Evolutionary conservation across 64 coral and sea anemone genomes (phyloP), one percentile per base, ranked within the genome.

Genomic region (Astreopora myriophthalma): DNA sequence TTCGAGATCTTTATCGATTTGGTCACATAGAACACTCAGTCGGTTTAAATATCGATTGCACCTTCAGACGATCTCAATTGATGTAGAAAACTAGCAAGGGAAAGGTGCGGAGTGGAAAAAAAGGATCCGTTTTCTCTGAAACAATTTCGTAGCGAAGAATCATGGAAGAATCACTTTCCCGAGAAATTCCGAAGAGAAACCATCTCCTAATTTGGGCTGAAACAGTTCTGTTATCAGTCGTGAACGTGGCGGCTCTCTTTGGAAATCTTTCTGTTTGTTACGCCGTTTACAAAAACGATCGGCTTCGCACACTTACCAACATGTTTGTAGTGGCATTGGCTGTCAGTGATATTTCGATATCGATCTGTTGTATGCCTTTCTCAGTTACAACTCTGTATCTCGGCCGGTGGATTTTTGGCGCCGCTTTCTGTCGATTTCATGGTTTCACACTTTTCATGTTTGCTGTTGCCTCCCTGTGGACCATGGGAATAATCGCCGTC

Each of bases 271-370:
- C 72, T 55, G 85, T 87, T 71, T 87, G 85, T 34, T 87, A 69
- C 38, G 85, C 85, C 0, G 49, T 87, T 12, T 87, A 51, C 36
- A 87, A 66, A 37, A 74, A 73, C 72, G 66, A 42, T 0, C 66
- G 85, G 11, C 85, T 87, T 73, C 85, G 85, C 25, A 87, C 85
- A 10, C 69, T 73, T 17, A 30, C 85, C 23, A 87, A 87, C 39
- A 87, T 87, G 85, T 87, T 87, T 16, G 64, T 87, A 0, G 85
- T 87, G 24, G 85, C 85, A 6, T 13, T 87, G 25, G 85, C 85
- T 27, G 39, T 74, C 3, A 87, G 69, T 55, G 85, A 87, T 30
- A 36, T 69, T 1, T 27, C 52, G 22, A 87, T 87, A 46, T 66
- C 65, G 8, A 74, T 73, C 8, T 68, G 69, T 1, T 87, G 85